A percentile compares a stretch with the other conserved stretches of the same genome.
Evolutionary conservation across 2,113 vertebrate species (phyloP).

Genomic region (Anser brachyrhynchus): DNA sequence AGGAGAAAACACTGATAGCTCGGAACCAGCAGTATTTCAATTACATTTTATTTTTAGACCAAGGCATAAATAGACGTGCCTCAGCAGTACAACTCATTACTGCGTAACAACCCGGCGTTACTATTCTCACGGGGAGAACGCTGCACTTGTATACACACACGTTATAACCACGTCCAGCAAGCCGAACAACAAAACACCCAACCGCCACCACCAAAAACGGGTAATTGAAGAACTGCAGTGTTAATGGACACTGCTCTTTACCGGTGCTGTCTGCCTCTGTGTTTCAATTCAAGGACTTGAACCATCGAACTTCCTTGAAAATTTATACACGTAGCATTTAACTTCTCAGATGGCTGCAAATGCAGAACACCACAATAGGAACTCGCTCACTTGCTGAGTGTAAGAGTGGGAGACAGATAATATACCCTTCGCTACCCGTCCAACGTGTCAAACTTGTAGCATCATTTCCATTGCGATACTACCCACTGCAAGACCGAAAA

Average conservation of each 20-base stretch:
- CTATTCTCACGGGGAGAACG: background rate
- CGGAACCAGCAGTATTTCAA: background rate
- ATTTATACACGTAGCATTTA: background rate
- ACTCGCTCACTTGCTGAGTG: background rate
- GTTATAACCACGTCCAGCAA: background rate
- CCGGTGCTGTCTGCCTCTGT: background rate
- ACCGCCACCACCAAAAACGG: background rate
- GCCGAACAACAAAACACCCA: background rate
- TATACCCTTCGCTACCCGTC: background rate
- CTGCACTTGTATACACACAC: background rate
- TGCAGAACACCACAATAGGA: background rate
- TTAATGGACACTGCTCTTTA: background rate
- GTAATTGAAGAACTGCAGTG: background rate
- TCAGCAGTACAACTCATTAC: background rate
- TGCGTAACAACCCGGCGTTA: background rate
- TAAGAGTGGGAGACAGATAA: background rate
- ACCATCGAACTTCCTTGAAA: background rate
- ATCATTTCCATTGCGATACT: background rate
- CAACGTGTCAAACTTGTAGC: background rate
- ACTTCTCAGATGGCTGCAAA: background rate
- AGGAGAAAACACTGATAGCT: background rate
- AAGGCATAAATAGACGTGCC: background rate
- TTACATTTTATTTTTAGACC: background rate
- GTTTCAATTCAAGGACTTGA: background rate
- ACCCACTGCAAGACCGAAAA: background rate